These are phyloP conservation scores for Drosophila takahashii DNA, from an alignment of 1,140 invertebrate genomes.

Conservation along the genomic window DNA sequence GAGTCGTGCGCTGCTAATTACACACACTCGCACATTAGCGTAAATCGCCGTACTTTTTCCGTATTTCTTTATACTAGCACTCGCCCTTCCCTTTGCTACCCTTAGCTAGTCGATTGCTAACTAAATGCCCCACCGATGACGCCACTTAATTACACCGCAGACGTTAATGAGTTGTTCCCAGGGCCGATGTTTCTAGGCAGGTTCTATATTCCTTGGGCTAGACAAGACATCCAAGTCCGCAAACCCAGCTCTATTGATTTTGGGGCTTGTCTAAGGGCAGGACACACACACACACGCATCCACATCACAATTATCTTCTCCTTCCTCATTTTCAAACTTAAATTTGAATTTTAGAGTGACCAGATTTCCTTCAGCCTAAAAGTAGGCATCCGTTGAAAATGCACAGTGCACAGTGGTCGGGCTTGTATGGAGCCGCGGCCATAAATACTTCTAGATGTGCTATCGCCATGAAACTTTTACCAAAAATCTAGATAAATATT, in stretches of 20 bases:
- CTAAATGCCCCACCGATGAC: constrained; percentile 17
- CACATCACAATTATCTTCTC: too few species aligned
- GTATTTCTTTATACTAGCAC: constrained; percentile 12
- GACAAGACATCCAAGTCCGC: constrained; percentile 9
- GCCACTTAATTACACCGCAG: constrained; percentile 49
- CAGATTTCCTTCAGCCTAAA: too few species aligned
- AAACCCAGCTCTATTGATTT: constrained; percentile 44
- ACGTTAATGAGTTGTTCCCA: constrained; percentile 36
- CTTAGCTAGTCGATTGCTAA: constrained; percentile 12
- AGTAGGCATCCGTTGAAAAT: too few species aligned
- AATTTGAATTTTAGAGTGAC: too few species aligned
- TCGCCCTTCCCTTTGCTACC: constrained; percentile 15
- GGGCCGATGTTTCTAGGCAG: constrained; percentile 8
- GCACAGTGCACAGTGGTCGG: too few species aligned
- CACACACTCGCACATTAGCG: constrained; percentile 23
- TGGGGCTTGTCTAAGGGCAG: constrained; percentile 38
- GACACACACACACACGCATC: constrained; percentile 19
- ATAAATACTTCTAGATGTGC: too few species aligned
- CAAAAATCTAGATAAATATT: too few species aligned
- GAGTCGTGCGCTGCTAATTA: constrained; percentile 63
- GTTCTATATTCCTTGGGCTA: constrained; percentile 11
- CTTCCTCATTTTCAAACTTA: too few species aligned
- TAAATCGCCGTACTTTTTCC: constrained; percentile 13
- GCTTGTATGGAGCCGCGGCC: too few species aligned
- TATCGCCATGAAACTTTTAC: too few species aligned